Conservation (phyloP, 2,888 invertebrate genomes). For the Agrochola macilenta region DNA sequence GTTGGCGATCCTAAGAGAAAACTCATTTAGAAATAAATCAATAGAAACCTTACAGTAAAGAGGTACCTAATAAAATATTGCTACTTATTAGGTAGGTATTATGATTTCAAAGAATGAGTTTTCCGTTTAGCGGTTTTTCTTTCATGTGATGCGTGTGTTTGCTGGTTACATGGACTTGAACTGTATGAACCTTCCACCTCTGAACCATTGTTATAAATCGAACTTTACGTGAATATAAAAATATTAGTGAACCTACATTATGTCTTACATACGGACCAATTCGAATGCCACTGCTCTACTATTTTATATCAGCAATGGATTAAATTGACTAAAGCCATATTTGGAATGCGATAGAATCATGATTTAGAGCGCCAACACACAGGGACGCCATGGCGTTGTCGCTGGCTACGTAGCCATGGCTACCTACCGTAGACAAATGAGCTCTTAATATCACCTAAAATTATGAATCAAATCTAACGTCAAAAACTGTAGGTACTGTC, state of each 20-base stretch:
- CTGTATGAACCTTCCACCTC: neutral
- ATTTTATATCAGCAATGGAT: neutral
- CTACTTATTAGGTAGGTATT: neutral
- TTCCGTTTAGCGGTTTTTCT: slow-evolving; percentile 17
- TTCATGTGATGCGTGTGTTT: neutral
- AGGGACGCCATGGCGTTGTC: too few species aligned
- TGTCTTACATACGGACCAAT: too few species aligned
- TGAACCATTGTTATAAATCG: neutral
- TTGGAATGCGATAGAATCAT: neutral
- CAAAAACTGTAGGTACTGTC: neutral
- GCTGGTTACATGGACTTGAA: neutral
- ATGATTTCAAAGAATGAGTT: slow-evolving; percentile 1
- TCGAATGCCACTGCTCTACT: neutral
- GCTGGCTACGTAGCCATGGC: too few species aligned
- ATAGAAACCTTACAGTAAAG: neutral
- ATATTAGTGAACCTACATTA: neutral
- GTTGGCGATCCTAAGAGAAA: slow-evolving; percentile 9
- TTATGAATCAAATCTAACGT: neutral
- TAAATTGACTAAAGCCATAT: neutral
- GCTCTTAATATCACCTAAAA: neutral
- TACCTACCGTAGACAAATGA: too few species aligned
- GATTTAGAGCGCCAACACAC: neutral
- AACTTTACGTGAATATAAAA: neutral
- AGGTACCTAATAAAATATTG: neutral
- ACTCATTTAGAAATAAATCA: neutral